Evolutionary conservation across 2,888 invertebrate species (phyloP).

Genomic region (Parnassius mnemosyne): DNA sequence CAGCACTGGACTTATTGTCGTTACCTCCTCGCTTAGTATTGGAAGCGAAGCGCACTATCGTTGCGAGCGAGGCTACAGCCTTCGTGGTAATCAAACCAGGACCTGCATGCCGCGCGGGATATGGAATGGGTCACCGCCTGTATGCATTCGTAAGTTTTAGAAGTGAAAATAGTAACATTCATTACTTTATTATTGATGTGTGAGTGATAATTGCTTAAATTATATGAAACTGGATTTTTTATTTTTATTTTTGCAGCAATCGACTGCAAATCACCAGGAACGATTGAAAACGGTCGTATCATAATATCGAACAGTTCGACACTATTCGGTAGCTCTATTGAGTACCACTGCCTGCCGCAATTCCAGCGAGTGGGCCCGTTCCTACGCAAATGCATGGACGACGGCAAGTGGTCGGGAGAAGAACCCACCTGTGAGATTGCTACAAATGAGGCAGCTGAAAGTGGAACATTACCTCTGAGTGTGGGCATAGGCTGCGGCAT

Average conservation of each 20-base stretch:
- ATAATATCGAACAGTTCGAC: constrained; percentile 92
- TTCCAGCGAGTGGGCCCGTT: constrained; percentile 91
- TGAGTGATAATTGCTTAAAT: no score
- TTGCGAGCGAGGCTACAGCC: constrained; percentile 89
- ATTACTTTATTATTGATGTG: no score
- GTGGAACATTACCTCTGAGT: constrained; percentile 87
- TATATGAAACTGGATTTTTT: neutral
- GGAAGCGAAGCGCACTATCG: constrained; percentile 90
- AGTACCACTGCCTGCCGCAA: constrained; percentile 94
- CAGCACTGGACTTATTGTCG: constrained; percentile 78
- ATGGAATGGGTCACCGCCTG: constrained; percentile 90
- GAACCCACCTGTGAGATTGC: constrained; percentile 90
- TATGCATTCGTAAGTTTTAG: constrained; percentile 86
- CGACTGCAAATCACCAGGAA: constrained; percentile 89
- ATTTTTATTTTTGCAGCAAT: constrained; percentile 81
- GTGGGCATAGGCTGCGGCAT: constrained; percentile 92
- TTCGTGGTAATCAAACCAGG: constrained; percentile 90
- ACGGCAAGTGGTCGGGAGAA: constrained; percentile 92
- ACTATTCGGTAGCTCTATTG: constrained; percentile 90
- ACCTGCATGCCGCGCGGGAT: constrained; percentile 87
- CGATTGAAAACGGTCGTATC: constrained; percentile 91
- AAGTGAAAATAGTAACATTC: no score
- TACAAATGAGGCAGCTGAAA: constrained; percentile 85
- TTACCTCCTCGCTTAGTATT: constrained; percentile 84
- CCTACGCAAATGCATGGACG: constrained; percentile 90